Base-by-base conservation (phyloP, 2,888 invertebrate species). In the Blera fallax region DNA sequence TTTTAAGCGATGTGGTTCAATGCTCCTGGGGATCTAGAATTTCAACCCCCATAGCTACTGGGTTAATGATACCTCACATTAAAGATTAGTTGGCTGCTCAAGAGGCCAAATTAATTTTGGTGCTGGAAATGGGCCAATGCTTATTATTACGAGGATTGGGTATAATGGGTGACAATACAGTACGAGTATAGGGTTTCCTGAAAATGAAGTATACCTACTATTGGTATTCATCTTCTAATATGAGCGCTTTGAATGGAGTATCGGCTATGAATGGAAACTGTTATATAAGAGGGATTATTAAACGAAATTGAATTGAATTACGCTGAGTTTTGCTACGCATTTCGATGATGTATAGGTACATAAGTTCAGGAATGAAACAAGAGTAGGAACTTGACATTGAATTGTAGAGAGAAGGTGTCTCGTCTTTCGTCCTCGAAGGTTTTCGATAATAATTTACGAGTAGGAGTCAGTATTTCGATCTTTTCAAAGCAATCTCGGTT, bases 61-160 rank as follows among this genome's bases (percentile, higher is more conserved):
- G 67, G 58, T 48, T 67, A 60, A 76, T 76, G 65, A 67, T 67
- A 50, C 50, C 45, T 48, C 18, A 18, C 58, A 67, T 67, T 50
- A 58, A 50, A 56, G 48, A 37, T 58, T 50, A 65, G 54, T 48
- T 50, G 27, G 45, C 21, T 50, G 21, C 58, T 21, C 67, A 56
- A 58, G 67, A 48, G 65, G 48, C 50, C 60, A 50, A 69, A 52
- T 69, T 34, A 58, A 45, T 76, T 48, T 77, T 21, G 11, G 14
- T 11, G 10, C 32, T 50, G n/a, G 3, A 40, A 40, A 56, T 34
- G 27, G 21, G 40, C 21, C 21, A 14, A 58, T 34, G 70, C 34
- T 32, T 43, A 70, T 37, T 21, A 24, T 32, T 14, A 64, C 62
- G 32, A n/a, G n/a, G n/a, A n/a, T n/a, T n/a, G 32, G 21, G 10